Conservation (phyloP, 2,113 vertebrate species). For the Cyanoliseus patagonus region DNA sequence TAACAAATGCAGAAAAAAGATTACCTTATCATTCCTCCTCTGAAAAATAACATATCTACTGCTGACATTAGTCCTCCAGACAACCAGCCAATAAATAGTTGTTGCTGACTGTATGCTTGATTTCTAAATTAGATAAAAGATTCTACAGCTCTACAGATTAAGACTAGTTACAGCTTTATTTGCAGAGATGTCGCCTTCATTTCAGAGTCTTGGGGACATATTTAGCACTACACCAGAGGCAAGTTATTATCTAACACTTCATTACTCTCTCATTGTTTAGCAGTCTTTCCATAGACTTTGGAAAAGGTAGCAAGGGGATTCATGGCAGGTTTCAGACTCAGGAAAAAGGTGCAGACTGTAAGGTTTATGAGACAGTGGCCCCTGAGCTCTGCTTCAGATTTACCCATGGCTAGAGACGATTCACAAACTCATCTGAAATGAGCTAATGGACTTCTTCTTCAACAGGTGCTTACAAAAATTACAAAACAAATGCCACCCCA, state of each 20-base stretch:
- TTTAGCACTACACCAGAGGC: neutral
- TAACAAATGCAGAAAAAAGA: neutral
- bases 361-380: neutral
- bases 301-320: neutral
- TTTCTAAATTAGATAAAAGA: slow-evolving; percentile 2
- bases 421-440: neutral
- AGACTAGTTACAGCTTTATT: neutral
- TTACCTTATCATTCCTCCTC: neutral
- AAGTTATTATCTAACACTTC: neutral
- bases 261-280: neutral
- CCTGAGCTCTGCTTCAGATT: neutral
- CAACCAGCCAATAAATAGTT: slow-evolving; percentile 38
- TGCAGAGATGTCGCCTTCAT: neutral
- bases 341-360: neutral
- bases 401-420: neutral
- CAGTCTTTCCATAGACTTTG: neutral
- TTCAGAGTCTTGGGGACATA: neutral
- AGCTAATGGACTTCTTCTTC: neutral
- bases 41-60: neutral
- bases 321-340: neutral
- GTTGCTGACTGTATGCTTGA: neutral
- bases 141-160: neutral
- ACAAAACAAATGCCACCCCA: neutral
- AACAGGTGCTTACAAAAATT: neutral
- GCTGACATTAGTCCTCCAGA: neutral